A percentile compares a stretch with the other conserved stretches of the same genome.
These are phyloP conservation scores for Lagocephalus sceleratus DNA, from an alignment of 2,797 vertebrate genomes.

Conservation along the genomic window DNA sequence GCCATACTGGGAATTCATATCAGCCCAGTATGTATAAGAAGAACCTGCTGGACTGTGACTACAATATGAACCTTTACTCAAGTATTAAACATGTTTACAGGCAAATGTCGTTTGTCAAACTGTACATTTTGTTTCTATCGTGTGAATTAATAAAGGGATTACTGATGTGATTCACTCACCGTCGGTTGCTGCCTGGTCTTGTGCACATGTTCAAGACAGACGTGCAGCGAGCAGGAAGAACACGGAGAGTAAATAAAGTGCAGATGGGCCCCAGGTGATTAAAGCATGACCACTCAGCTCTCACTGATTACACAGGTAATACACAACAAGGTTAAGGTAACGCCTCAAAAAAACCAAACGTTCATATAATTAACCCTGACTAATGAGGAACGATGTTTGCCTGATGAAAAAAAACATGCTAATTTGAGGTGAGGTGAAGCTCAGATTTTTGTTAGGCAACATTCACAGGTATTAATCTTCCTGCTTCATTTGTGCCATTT, in stretches of 20 bases:
- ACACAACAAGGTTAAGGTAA: constrained; percentile 8
- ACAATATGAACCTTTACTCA: no score
- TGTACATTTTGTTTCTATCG: no score
- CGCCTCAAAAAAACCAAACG: constrained; percentile 26
- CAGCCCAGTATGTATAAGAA: no score
- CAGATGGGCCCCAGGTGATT: constrained; percentile 55
- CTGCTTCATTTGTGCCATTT: no score
- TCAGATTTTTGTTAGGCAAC: no score
- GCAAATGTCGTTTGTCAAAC: no score
- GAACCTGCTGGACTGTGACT: no score
- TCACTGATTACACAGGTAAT: constrained; percentile 30
- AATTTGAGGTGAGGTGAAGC: no score
- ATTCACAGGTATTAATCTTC: no score
- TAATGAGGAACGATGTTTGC: constrained; percentile 17
- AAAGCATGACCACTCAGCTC: constrained; percentile 41
- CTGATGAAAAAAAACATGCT: constrained; percentile 10
- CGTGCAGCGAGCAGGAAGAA: constrained; percentile 28
- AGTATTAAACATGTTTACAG: no score
- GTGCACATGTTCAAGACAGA: constrained; percentile 26
- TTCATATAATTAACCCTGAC: constrained; percentile 35
- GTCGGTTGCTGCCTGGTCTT: background rate
- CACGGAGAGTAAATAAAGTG: constrained; percentile 34
- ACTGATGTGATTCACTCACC: no score
- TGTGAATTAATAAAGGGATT: no score
- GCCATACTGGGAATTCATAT: background rate